phyloP scores from a whole-genome alignment of 1,140 invertebrate genomes.

The Solen grandis region DNA sequence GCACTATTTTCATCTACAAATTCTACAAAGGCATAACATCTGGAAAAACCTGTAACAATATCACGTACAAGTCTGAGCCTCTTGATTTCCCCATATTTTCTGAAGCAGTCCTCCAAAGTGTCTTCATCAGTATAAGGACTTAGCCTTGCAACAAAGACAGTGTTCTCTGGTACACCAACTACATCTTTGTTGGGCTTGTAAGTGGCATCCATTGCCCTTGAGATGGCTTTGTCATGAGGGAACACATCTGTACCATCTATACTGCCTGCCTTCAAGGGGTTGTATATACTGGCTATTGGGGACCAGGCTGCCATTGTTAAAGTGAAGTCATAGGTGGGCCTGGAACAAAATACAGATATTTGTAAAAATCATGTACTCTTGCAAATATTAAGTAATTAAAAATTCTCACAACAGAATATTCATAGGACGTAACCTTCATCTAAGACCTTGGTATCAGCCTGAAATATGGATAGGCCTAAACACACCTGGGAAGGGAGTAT shows the following conservation, averaged over 20 bases:
- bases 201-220: conserved; percentile 86
- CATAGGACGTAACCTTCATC: too few relatives aligned
- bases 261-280: conserved; percentile 86
- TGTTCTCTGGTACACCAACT: conserved; percentile 86
- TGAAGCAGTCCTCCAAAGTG: conserved; percentile 78
- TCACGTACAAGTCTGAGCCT: conserved; percentile 88
- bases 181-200: conserved; percentile 84
- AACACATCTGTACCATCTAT: conserved; percentile 92
- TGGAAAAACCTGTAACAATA: conserved; percentile 90
- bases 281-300: conserved; percentile 68
- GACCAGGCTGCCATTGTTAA: conserved; percentile 53
- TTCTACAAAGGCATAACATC: conserved; percentile 93
- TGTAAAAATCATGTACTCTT: too few relatives aligned
- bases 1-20: conserved; percentile 86
- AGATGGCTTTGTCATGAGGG: conserved; percentile 90
- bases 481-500: too few relatives aligned
- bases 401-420: too few relatives aligned
- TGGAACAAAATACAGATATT: too few relatives aligned
- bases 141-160: conserved; percentile 90
- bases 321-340: too few relatives aligned
- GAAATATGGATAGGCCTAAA: too few relatives aligned
- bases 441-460: too few relatives aligned
- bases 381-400: too few relatives aligned
- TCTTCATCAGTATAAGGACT: conserved; percentile 86
- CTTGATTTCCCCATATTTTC: conserved; percentile 83